Evolutionary conservation across 2,888 invertebrate genomes (phyloP).

Genomic region (Steinernema scapterisci): DNA sequence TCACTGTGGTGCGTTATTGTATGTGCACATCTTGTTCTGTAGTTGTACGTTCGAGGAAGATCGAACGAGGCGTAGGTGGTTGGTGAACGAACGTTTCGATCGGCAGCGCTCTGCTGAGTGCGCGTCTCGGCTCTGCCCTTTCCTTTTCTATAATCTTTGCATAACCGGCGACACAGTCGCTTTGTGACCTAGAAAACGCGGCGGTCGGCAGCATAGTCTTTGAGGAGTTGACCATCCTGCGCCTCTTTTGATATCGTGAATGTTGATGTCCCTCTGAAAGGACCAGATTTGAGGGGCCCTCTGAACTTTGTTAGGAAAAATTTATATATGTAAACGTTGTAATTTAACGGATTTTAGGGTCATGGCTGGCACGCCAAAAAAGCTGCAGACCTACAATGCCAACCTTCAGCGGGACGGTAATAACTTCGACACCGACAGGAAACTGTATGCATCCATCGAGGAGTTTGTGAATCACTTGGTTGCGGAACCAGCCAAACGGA

Average conservation of each 20-base stretch:
- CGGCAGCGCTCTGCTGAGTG: constrained; percentile 13
- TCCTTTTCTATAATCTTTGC: constrained; percentile 32
- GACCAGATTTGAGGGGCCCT: too few species aligned
- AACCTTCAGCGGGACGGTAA: neutral
- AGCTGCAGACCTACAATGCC: constrained; percentile 21
- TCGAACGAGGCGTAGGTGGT: constrained; percentile 27
- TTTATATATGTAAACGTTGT: too few species aligned
- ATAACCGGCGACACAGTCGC: constrained; percentile 26
- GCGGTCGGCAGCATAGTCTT: constrained; percentile 29
- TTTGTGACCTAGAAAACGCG: constrained; percentile 30
- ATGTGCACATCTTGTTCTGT: constrained; percentile 28
- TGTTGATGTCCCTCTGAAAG: too few species aligned
- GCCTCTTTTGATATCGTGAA: constrained; percentile 2
- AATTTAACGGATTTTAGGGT: constrained; percentile 4
- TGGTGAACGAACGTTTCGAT: constrained; percentile 24
- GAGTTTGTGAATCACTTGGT: constrained; percentile 1
- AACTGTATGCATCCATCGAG: neutral
- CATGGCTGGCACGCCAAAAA: constrained; percentile 12
- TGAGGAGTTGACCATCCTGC: constrained; percentile 23
- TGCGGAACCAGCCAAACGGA: neutral
- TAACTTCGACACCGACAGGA: constrained; percentile 6
- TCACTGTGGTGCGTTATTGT: constrained; percentile 24
- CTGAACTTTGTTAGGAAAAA: too few species aligned
- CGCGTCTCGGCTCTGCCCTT: constrained; percentile 27
- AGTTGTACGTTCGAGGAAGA: constrained; percentile 29